Evolutionary conservation across 2,113 vertebrate genomes (phyloP).

Genomic region (Centropus bengalensis): DNA sequence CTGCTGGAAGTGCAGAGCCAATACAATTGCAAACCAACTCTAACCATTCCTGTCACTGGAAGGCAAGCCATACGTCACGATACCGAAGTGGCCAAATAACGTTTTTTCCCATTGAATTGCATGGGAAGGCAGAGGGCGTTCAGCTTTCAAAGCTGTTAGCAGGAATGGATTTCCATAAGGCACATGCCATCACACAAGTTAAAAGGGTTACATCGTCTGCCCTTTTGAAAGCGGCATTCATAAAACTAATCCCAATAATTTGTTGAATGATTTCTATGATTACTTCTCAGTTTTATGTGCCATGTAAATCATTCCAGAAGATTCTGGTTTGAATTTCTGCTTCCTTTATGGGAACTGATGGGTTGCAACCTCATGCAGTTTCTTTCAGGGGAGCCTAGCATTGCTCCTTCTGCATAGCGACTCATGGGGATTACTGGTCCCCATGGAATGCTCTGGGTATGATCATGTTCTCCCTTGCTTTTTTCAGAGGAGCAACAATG

Average conservation of each 20-base stretch:
- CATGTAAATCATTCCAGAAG: slow-evolving; percentile 42
- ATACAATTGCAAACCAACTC: slow-evolving; percentile 57
- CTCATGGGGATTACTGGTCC: background rate
- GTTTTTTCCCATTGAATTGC: background rate
- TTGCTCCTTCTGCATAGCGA: background rate
- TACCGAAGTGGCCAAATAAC: background rate
- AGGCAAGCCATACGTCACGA: background rate
- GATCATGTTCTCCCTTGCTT: background rate
- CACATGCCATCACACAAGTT: background rate
- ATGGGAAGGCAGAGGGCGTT: background rate
- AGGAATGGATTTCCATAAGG: background rate
- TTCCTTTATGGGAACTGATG: slow-evolving; percentile 37
- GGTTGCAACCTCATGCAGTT: slow-evolving; percentile 35
- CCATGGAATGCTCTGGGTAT: background rate
- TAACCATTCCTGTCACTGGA: slow-evolving; percentile 33
- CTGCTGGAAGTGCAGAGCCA: slow-evolving; percentile 49
- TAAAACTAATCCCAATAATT: slow-evolving; percentile 61
- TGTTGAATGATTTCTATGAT: slow-evolving; percentile 36
- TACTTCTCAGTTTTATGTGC: slow-evolving; percentile 46
- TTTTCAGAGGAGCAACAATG: background rate
- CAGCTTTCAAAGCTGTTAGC: background rate
- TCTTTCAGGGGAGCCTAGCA: background rate
- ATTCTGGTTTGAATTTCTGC: slow-evolving; percentile 57
- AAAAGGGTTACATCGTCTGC: background rate
- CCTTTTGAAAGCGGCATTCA: slow-evolving; percentile 4